phyloP scores from a whole-genome alignment of 2,113 vertebrate genomes.

The Percopsis transmontana region DNA sequence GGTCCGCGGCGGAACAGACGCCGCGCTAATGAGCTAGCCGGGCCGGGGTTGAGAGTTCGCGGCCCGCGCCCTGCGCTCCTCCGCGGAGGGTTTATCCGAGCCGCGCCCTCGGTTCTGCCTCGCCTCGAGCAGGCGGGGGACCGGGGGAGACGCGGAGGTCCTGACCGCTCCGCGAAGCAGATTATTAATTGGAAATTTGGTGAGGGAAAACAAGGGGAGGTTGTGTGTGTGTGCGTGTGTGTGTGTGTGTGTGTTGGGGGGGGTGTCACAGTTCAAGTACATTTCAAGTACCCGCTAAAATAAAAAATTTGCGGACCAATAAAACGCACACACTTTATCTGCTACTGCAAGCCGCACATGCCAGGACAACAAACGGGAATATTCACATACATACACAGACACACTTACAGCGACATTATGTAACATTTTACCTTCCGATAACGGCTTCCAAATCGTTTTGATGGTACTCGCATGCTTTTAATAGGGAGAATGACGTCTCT shows the following conservation, averaged over 20 bases:
- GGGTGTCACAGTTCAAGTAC: not conserved
- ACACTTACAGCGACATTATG: too few relatives aligned
- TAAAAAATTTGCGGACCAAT: not conserved
- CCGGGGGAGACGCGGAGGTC: constrained; percentile 49
- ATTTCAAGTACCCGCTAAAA: not conserved
- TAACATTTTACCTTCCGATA: too few relatives aligned
- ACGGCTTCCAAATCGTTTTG: too few relatives aligned
- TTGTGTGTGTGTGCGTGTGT: too few relatives aligned
- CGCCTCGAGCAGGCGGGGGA: constrained; percentile 47
- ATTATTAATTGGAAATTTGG: constrained; percentile 66
- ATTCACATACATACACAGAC: not conserved
- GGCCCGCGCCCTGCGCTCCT: constrained; percentile 18
- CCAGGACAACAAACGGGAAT: not conserved
- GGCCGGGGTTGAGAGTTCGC: constrained; percentile 52
- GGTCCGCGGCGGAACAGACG: constrained; percentile 64
- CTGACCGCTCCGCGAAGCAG: constrained; percentile 32
- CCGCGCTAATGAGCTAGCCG: constrained; percentile 70
- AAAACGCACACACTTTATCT: not conserved
- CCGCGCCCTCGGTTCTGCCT: constrained; percentile 37
- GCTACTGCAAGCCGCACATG: not conserved
- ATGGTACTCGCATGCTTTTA: too few relatives aligned
- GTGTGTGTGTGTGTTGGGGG: too few relatives aligned
- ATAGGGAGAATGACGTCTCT: too few relatives aligned
- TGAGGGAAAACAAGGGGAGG: not conserved
- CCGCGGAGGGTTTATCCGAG: constrained; percentile 59